phyloP scores from a whole-genome alignment of 2,797 vertebrate genomes.

The Petrocephalus sullivani region DNA sequence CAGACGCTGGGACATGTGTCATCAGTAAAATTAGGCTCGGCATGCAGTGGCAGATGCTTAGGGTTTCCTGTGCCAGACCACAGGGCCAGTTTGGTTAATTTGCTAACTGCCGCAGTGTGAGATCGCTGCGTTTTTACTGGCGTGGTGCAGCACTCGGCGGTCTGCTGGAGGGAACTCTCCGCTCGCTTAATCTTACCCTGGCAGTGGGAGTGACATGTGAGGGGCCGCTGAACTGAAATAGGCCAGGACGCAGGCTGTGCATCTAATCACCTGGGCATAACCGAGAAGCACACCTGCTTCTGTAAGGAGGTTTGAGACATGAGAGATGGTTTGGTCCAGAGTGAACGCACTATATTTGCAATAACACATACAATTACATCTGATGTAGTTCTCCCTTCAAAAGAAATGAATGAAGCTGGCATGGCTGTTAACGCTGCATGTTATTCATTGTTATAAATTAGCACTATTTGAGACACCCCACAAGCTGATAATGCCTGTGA shows the following conservation, averaged over 20 bases:
- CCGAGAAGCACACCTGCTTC: not conserved
- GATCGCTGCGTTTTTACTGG: not conserved
- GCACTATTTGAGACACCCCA: not conserved
- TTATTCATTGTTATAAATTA: not conserved
- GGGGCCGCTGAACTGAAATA: not conserved
- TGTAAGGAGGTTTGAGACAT: not conserved
- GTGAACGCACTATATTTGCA: not conserved
- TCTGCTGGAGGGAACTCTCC: not conserved
- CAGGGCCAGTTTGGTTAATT: constrained; percentile 26
- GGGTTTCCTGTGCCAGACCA: not conserved
- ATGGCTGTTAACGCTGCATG: not conserved
- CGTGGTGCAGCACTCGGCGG: not conserved
- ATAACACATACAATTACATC: not conserved
- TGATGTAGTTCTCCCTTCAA: not conserved
- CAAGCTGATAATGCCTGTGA: not conserved
- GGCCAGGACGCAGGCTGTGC: not conserved
- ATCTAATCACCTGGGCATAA: not conserved
- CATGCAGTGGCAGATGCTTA: constrained; percentile 18
- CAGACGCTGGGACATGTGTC: constrained; percentile 8
- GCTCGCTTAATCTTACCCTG: constrained; percentile 6
- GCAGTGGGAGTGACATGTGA: not conserved
- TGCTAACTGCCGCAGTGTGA: constrained; percentile 17
- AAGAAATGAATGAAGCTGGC: not conserved
- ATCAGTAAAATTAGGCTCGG: not conserved
- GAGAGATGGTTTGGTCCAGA: not conserved